These are phyloP conservation scores for Naso thynnoides DNA, from an alignment of 2,797 vertebrate species.

Conservation along the genomic window DNA sequence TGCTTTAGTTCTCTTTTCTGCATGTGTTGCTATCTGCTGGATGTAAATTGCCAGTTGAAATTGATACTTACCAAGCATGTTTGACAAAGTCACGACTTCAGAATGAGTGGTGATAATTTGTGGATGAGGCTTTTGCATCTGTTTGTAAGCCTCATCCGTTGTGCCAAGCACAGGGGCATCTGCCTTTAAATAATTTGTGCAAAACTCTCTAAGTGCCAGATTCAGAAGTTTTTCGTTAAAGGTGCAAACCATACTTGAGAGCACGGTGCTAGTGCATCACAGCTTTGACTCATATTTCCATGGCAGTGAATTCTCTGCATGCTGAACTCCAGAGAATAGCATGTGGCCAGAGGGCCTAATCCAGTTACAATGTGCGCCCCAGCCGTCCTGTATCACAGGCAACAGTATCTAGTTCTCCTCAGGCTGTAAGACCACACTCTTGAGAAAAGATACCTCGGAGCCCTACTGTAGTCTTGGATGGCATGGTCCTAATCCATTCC, in stretches of 20 bases:
- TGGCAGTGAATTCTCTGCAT: slow-evolving; percentile 53
- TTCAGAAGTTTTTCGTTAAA: slow-evolving; percentile 54
- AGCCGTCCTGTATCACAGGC: slow-evolving; percentile 69
- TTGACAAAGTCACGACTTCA: slow-evolving; percentile 64
- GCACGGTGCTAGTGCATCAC: slow-evolving; percentile 27
- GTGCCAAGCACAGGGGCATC: slow-evolving; percentile 43
- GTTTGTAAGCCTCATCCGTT: slow-evolving; percentile 52
- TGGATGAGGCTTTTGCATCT: slow-evolving; percentile 56
- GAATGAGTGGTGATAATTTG: slow-evolving; percentile 74
- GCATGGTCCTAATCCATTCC: slow-evolving; percentile 77
- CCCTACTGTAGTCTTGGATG: slow-evolving; percentile 68
- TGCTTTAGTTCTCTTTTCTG: slow-evolving; percentile 20
- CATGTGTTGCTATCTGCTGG: slow-evolving; percentile 36
- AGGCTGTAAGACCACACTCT: slow-evolving; percentile 76
- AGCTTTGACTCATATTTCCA: slow-evolving; percentile 50
- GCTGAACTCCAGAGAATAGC: slow-evolving; percentile 69
- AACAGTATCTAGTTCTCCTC: slow-evolving; percentile 75
- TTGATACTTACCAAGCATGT: slow-evolving; percentile 70
- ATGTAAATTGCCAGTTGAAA: slow-evolving; percentile 65
- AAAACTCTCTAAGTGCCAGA: slow-evolving; percentile 50
- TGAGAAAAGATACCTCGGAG: slow-evolving; percentile 73
- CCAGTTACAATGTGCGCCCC: slow-evolving; percentile 74
- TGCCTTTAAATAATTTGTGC: slow-evolving; percentile 51
- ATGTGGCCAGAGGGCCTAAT: slow-evolving; percentile 73
- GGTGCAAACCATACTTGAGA: slow-evolving; percentile 47